These are phyloP conservation scores for Ephydatia muelleri DNA, from an alignment of 37 sponge, comb jelly and placozoan species.

Conservation along the genomic window DNA sequence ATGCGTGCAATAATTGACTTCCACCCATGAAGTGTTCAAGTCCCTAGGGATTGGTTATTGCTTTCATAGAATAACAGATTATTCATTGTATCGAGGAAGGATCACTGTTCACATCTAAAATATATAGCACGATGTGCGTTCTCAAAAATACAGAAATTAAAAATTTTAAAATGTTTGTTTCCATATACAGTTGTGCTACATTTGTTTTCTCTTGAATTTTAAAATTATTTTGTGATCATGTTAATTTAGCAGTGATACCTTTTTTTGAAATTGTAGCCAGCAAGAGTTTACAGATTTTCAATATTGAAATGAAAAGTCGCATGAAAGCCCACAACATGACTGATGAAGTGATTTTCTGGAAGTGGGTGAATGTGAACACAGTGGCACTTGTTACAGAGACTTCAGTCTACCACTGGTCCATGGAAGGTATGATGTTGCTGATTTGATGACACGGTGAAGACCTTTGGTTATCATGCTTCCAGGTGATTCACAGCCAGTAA, in stretches of 20 bases:
- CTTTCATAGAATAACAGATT: too few species aligned
- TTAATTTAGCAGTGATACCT: not conserved
- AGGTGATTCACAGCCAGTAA: constrained; percentile 94
- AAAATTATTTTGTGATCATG: not conserved
- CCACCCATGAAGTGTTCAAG: too few species aligned
- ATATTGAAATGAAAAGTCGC: constrained; percentile 99
- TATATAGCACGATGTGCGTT: too few species aligned
- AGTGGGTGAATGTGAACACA: constrained; percentile 98
- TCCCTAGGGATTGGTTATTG: too few species aligned
- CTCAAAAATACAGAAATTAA: too few species aligned
- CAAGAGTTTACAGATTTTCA: constrained; percentile 97
- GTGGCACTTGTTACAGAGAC: constrained; percentile 96
- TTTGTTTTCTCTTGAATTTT: too few species aligned
- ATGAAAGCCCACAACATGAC: constrained; percentile 95
- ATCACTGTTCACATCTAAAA: too few species aligned
- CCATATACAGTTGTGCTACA: too few species aligned
- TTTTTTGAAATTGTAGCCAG: constrained; percentile 46
- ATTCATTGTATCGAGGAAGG: too few species aligned
- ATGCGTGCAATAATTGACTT: too few species aligned
- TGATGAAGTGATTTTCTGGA: constrained; percentile 99
- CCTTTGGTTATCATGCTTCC: not conserved
- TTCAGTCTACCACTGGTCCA: constrained; percentile 97
- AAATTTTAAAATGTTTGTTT: too few species aligned
- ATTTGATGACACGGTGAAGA: not conserved
- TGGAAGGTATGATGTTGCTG: constrained; percentile 79